Percentiles rank a stretch among this genome's conserved stretches.
Evolutionary conservation across 2,888 invertebrate species (phyloP).

Genomic region (Cephonodes hylas): DNA sequence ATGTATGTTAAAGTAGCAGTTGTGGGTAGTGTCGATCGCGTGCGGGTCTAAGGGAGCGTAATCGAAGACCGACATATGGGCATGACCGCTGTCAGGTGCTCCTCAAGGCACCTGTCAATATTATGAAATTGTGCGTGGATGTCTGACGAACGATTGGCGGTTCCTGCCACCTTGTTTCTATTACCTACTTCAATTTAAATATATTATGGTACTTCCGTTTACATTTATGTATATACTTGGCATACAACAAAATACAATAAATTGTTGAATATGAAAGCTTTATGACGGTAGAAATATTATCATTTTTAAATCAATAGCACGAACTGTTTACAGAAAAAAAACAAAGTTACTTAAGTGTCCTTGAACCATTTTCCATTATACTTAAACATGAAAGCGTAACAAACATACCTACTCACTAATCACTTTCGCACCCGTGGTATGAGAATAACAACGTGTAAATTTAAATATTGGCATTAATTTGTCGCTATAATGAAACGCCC

Average conservation of each 20-base stretch:
- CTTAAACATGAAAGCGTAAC: too few species aligned
- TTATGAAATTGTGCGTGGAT: constrained; percentile 35
- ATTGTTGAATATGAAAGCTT: too few species aligned
- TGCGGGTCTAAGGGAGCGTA: constrained; percentile 39
- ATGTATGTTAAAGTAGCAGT: background rate
- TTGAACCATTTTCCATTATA: too few species aligned
- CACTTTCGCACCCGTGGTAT: too few species aligned
- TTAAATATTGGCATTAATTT: too few species aligned
- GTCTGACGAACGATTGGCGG: constrained; percentile 9
- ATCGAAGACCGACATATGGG: constrained; percentile 63
- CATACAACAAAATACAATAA: too few species aligned
- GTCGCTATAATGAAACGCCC: too few species aligned
- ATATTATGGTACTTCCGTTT: background rate
- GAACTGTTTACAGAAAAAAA: too few species aligned
- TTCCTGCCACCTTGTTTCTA: background rate
- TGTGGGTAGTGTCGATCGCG: constrained; percentile 49
- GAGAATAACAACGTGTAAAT: too few species aligned
- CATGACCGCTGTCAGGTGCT: constrained; percentile 74
- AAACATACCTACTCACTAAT: too few species aligned
- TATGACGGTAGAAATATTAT: too few species aligned
- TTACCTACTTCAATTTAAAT: background rate
- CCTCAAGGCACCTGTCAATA: constrained; percentile 64
- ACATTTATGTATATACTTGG: background rate
- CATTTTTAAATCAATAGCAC: background rate
- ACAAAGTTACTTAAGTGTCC: too few species aligned